phyloP scores from a whole-genome alignment of 1,140 invertebrate species.

The Pteromalus puparum region DNA sequence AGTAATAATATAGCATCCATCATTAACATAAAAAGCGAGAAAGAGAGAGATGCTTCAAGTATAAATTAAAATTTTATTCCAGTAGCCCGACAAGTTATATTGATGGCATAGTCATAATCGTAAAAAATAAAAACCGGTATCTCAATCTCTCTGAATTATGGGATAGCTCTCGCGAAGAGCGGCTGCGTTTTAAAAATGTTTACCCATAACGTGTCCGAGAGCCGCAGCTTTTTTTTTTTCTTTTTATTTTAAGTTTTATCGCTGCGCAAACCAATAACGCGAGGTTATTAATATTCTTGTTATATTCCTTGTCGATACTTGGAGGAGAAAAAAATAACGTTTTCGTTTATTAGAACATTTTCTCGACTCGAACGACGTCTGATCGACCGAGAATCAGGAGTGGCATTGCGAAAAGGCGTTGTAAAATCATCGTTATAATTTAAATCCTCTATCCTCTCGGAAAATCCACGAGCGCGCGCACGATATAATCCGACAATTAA shows the following conservation, averaged over 20 bases:
- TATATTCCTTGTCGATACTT: neutral
- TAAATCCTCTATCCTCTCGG: constrained; percentile 14
- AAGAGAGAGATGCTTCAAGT: neutral
- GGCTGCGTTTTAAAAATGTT: constrained; percentile 21
- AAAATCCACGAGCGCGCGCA: constrained; percentile 12
- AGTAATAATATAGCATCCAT: constrained; percentile 32
- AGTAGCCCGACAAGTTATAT: constrained; percentile 41
- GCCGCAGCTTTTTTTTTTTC: neutral
- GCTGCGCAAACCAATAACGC: neutral
- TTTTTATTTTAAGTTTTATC: constrained; percentile 4
- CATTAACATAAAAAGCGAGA: neutral
- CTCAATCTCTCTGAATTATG: constrained; percentile 18
- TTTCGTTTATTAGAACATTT: neutral
- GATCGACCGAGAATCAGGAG: neutral
- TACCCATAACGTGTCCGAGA: neutral
- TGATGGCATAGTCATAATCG: constrained; percentile 20
- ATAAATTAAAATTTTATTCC: constrained; percentile 51
- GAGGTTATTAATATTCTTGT: neutral
- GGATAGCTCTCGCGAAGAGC: constrained; percentile 14
- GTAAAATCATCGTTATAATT: constrained; percentile 18
- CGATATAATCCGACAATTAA: constrained; percentile 45
- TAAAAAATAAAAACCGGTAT: constrained; percentile 47
- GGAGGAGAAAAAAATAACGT: too few relatives aligned
- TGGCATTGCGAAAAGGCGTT: neutral
- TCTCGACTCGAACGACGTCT: too few relatives aligned